A percentile compares a stretch with the other conserved stretches of the same genome.
These are phyloP conservation scores for Masticophis lateralis DNA, from an alignment of 2,797 vertebrate genomes.

Conservation along the genomic window DNA sequence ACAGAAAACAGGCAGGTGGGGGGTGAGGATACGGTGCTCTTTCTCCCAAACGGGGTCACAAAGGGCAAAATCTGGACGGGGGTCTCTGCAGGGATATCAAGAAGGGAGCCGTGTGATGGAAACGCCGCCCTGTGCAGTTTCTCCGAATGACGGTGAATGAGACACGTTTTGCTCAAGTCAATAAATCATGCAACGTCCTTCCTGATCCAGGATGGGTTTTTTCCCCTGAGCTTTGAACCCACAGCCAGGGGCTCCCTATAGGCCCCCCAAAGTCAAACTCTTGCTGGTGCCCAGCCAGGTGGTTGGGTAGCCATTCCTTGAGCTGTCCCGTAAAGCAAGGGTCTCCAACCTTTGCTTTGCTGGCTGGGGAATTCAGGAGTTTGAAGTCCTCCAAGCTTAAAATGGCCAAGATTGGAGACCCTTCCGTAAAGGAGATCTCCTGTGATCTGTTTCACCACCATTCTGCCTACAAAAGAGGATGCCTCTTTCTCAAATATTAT, in stretches of 20 bases:
- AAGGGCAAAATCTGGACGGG: neutral
- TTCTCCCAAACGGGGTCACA: too few species aligned
- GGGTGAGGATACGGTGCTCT: neutral
- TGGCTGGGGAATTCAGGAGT: too few species aligned
- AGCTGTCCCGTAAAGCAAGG: neutral
- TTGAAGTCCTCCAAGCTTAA: too few species aligned
- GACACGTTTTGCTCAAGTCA: neutral
- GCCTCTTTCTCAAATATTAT: neutral
- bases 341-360: too few species aligned
- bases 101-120: neutral
- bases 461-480: neutral
- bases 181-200: neutral
- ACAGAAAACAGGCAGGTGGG: neutral
- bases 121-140: neutral
- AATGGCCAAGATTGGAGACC: too few species aligned
- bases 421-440: neutral
- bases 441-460: neutral
- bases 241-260: neutral
- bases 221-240: neutral
- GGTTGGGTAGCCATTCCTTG: neutral
- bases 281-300: neutral
- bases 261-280: neutral
- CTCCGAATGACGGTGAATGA: neutral
- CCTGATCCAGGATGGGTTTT: neutral
- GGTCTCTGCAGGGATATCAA: neutral